phyloP scores from a whole-genome alignment of 2,113 vertebrate genomes.

The Ciconia stormi region DNA sequence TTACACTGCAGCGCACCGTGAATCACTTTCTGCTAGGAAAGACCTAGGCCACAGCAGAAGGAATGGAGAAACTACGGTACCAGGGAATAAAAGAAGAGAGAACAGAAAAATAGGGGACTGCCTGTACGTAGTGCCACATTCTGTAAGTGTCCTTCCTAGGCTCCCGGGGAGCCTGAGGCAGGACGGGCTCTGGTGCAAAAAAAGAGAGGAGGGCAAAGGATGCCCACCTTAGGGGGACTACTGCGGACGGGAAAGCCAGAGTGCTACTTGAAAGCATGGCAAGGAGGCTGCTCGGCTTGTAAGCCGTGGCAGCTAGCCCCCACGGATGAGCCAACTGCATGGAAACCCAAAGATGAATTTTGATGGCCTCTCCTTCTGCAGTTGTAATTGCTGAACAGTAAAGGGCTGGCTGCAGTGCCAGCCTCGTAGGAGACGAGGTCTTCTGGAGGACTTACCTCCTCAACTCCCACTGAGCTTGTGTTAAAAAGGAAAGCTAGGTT shows the following conservation, averaged over 20 bases:
- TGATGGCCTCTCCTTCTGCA: background rate
- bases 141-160: background rate
- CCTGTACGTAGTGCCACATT: background rate
- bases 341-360: background rate
- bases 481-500: background rate
- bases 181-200: background rate
- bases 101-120: background rate
- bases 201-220: background rate
- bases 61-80: background rate
- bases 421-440: accelerated
- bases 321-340: accelerated
- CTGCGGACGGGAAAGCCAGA: accelerated
- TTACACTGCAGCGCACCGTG: too few species aligned
- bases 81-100: background rate
- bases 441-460: background rate
- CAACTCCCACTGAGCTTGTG: background rate
- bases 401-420: background rate
- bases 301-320: background rate
- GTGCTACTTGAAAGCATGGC: background rate
- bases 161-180: background rate
- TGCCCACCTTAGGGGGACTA: background rate
- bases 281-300: background rate
- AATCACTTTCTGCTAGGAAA: background rate
- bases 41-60: background rate
- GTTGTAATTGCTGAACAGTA: background rate